Conservation (phyloP, 1,140 invertebrate species). For the Oedothorax gibbosus region DNA sequence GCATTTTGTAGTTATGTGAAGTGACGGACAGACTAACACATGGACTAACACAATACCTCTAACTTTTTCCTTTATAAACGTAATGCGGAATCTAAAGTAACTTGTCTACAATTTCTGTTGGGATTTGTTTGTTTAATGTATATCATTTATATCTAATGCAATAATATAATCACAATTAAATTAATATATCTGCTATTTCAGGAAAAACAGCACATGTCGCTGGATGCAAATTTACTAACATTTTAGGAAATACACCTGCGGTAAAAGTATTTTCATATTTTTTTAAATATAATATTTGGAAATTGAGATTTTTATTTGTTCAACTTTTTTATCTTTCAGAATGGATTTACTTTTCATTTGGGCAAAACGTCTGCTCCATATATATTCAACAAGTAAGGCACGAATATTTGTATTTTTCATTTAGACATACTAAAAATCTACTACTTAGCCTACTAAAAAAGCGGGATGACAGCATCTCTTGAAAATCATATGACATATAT, state of each 20-base stretch:
- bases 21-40: too few species aligned
- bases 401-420: background rate
- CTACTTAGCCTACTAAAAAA: too few species aligned
- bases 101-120: too few species aligned
- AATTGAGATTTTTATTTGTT: background rate
- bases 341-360: constrained; percentile 9
- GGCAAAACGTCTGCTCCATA: background rate
- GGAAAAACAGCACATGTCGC: constrained; percentile 1
- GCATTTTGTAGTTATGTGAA: too few species aligned
- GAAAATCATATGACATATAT: too few species aligned
- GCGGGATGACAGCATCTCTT: too few species aligned
- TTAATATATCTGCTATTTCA: background rate
- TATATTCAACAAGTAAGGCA: constrained; percentile 19
- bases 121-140: too few species aligned
- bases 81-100: too few species aligned
- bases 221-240: constrained; percentile 11
- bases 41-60: too few species aligned
- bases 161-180: background rate
- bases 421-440: too few species aligned
- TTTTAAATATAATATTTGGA: background rate
- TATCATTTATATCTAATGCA: too few species aligned
- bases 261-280: background rate
- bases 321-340: background rate
- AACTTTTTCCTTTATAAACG: too few species aligned
- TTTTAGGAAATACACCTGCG: background rate